Evolutionary conservation across 2,888 invertebrate genomes (phyloP), one percentile per base, ranked within the genome.

Genomic region (Cryptocheilus praepositus): DNA sequence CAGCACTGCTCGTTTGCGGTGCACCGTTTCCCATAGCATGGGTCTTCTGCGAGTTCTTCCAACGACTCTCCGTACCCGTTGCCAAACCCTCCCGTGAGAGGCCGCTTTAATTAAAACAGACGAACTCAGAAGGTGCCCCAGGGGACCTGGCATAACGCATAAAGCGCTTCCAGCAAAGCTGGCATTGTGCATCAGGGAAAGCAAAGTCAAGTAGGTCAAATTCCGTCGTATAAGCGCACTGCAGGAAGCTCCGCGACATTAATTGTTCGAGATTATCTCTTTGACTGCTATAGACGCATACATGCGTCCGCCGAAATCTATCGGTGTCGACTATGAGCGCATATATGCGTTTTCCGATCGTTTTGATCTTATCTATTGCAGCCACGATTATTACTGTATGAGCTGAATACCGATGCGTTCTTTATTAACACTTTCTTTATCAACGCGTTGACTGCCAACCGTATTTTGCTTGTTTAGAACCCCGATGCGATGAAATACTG

Each of bases 1-100:
- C 96, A 96, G 89, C 96, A 96, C 85, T 95, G 93, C 18, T 95
- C 95, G 83, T 95, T 96, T 71, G 93, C 91, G 2, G 92, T 91
- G 83, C 96, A 96, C 19, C 92, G 92, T 59, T 92, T 92, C 75
- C 93, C 94, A 85, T 94, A 95, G 89, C 96, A 96, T 22, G 94
- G 94, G 28, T 93, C 93, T 7, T 85, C 87, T 58, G 90, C 90
- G 70, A 89, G 90, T 44, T 89, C 90, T 62, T 91, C 91, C 67
- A 89, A 86, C 46, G 90, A 89, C n/a, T 90, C 90, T 45, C 88
- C 89, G 61, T 87, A 89, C 49, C 85, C 82, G 55, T 81, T 86
- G 15, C 80, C 84, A 53, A 85, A 85, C 64, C 79, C 77, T n/a
- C 78, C 80, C 46, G 82, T 71, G 15, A 85, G 71, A 25, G 86